Base-by-base conservation (phyloP, 23 tunicate genomes). In the Trididemnum miniatum region DNA sequence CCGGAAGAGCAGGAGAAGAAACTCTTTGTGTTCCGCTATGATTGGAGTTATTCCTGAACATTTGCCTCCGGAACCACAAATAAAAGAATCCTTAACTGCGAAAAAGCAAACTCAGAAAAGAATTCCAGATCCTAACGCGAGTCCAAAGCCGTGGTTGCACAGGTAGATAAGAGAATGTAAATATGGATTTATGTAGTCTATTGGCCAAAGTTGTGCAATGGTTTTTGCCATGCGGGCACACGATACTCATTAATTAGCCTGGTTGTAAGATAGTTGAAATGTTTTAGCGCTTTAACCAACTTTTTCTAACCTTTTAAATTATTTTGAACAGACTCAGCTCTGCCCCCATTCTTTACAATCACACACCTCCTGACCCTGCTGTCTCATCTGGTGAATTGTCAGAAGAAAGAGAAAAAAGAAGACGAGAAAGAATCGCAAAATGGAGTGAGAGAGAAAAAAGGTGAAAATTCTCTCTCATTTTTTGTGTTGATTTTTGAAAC, bases 111-210 rank as follows among this genome's bases (percentile, higher is more conserved):
- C 54, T 7, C 12, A 9, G 54, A 44, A 44, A 15, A 9, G 54
- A 44, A 15, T 44, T 12, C 37, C 78, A 1, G 94, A 89, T 31
- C 89, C 89, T 0, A 80, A 72, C 25, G 35, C 35, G 22, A 84
- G 86, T 76, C 96, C 96, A 26, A 90, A 90, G 85, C 96, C 96
- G 29, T 90, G 89, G 96, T 52, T 85, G 67, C 83, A 85, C 12
- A 67, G 38, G 75, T 67, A 67, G 26, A n/a, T n/a, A n/a, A n/a
- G n/a, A n/a, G n/a, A n/a, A n/a, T n/a, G n/a, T n/a, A n/a, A n/a
- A n/a, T n/a, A n/a, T n/a, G n/a, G n/a, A n/a, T n/a, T n/a, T n/a
- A n/a, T n/a, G n/a, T n/a, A n/a, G n/a, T n/a, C n/a, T n/a, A n/a
- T n/a, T n/a, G n/a, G n/a, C n/a, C n/a, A n/a, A n/a, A n/a, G n/a